Evolutionary conservation across 1,140 invertebrate genomes (phyloP).

Genomic region (Drosophila ercepeae): DNA sequence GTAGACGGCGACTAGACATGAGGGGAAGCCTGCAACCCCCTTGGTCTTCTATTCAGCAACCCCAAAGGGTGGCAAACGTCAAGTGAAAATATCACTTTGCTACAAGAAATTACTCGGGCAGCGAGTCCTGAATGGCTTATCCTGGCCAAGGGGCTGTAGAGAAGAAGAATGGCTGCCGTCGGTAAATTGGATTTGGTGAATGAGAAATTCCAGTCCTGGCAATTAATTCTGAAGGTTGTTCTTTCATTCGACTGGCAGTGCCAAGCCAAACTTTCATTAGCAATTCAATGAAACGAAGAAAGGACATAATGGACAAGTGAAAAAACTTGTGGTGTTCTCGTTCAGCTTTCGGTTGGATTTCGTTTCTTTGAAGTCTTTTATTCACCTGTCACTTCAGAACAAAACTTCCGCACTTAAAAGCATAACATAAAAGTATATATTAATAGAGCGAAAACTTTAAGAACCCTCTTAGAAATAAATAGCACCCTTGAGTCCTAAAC

Average conservation of each 20-base stretch:
- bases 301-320: constrained; percentile 4
- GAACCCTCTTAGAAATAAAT: no score
- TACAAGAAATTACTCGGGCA: constrained; percentile 14
- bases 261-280: constrained; percentile 20
- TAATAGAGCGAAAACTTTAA: background rate
- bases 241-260: constrained; percentile 2
- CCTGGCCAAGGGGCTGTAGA: background rate
- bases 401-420: no score
- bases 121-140: constrained; percentile 10
- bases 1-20: constrained; percentile 64
- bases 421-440: background rate
- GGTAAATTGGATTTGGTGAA: constrained; percentile 47
- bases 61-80: constrained; percentile 16
- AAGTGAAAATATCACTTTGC: constrained; percentile 27
- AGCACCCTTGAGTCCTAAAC: no score
- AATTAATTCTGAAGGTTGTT: constrained; percentile 27
- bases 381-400: no score
- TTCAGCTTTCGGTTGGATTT: background rate
- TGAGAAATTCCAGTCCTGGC: constrained; percentile 33
- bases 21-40: constrained; percentile 2
- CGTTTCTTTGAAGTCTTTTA: background rate
- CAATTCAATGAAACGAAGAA: constrained; percentile 25
- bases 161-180: constrained; percentile 22
- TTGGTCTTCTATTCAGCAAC: background rate
- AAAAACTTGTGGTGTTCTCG: constrained; percentile 1